Evolutionary conservation across 2,888 invertebrate species (phyloP).

Genomic region (Sminthurides aquaticus): DNA sequence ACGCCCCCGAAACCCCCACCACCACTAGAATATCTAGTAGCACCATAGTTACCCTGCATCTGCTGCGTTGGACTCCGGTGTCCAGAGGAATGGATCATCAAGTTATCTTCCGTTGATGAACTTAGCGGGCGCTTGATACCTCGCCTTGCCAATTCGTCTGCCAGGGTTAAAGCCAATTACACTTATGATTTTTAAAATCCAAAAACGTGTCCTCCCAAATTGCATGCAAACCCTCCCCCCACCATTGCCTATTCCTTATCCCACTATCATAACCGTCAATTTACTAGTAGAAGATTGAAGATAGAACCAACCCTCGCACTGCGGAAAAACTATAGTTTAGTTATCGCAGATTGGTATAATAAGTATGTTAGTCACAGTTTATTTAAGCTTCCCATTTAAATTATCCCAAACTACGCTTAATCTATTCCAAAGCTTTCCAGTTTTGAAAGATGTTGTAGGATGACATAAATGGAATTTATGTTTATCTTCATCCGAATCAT

Average conservation of each 20-base stretch:
- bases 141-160: constrained; percentile 43
- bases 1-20: constrained; percentile 9
- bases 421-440: background rate
- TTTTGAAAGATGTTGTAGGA: no score
- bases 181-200: background rate
- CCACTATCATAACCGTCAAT: no score
- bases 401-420: background rate
- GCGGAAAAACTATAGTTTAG: no score
- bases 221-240: background rate
- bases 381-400: background rate
- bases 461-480: no score
- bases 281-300: no score
- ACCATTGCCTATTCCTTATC: no score
- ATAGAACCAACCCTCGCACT: no score
- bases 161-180: background rate
- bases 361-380: background rate
- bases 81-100: constrained; percentile 21
- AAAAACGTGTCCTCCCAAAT: no score
- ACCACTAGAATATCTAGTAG: background rate
- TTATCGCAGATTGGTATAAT: no score
- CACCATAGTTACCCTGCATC: constrained; percentile 8
- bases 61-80: background rate
- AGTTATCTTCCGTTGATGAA: constrained; percentile 40
- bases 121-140: constrained; percentile 41
- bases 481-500: no score